phyloP scores from a whole-genome alignment of 1,140 invertebrate species.

The Trinorchestia longiramus region DNA sequence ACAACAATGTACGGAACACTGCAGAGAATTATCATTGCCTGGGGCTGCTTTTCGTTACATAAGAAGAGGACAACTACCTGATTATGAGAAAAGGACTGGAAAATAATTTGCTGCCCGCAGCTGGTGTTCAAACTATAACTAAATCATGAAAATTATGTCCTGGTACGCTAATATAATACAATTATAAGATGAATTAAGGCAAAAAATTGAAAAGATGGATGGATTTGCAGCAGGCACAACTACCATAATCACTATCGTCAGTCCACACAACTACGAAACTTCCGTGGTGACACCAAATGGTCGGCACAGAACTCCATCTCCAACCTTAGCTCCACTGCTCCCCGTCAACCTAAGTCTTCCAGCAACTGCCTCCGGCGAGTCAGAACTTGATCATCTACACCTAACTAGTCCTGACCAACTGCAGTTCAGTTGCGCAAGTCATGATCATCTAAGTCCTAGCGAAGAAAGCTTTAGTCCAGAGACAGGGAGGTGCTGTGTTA shows the following conservation, averaged over 20 bases:
- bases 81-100: neutral
- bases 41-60: neutral
- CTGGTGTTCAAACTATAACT: neutral
- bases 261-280: slow-evolving; percentile 23
- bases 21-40: neutral
- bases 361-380: slow-evolving; percentile 40
- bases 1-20: neutral
- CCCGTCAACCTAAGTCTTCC: slow-evolving; percentile 65
- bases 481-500: slow-evolving; percentile 43
- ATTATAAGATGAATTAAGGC: neutral
- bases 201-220: neutral
- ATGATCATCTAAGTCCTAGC: slow-evolving; percentile 48
- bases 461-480: slow-evolving; percentile 2
- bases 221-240: slow-evolving; percentile 29
- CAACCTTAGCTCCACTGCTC: slow-evolving; percentile 63
- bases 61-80: neutral
- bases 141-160: neutral
- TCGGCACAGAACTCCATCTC: slow-evolving; percentile 61
- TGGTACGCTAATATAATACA: neutral
- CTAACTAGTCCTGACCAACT: slow-evolving; percentile 52
- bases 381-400: neutral
- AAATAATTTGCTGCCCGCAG: neutral
- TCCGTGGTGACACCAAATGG: neutral
- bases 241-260: slow-evolving; percentile 41
- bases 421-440: slow-evolving; percentile 52